A percentile compares a stretch with the other conserved stretches of the same genome.
Evolutionary conservation across 2,797 vertebrate species (phyloP).

Genomic region (Petrocephalus schoutedeni): DNA sequence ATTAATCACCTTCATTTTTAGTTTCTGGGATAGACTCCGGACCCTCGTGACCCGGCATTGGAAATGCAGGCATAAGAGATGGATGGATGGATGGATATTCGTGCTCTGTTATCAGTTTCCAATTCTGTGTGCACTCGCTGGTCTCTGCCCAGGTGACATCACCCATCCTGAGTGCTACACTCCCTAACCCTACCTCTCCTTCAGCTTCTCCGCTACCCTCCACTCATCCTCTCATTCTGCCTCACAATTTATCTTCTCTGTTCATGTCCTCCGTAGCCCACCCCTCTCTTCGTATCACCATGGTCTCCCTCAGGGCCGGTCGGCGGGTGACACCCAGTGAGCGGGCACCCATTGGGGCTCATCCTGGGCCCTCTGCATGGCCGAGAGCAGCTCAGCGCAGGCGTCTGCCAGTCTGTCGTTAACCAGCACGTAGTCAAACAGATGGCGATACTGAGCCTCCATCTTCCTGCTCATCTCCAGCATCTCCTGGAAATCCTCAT

Average conservation of each 20-base stretch:
- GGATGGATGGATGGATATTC: neutral
- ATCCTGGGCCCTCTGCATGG: conserved; percentile 70
- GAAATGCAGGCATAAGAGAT: neutral
- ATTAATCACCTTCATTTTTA: neutral
- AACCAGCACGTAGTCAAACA: conserved; percentile 77
- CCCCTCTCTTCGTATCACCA: neutral
- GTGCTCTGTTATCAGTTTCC: neutral
- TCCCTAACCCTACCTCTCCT: neutral
- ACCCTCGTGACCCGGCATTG: neutral
- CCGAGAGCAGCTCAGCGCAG: conserved; percentile 64
- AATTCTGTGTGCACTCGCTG: neutral
- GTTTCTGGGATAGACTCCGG: neutral
- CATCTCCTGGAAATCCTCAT: conserved; percentile 81
- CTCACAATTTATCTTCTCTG: neutral
- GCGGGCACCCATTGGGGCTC: conserved; percentile 82
- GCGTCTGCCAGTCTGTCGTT: conserved; percentile 75
- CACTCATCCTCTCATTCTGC: neutral
- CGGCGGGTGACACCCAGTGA: conserved; percentile 64
- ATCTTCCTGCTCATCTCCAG: conserved; percentile 71
- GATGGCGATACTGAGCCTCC: conserved; percentile 77
- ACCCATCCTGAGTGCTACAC: neutral
- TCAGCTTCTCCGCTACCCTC: neutral
- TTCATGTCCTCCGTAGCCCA: neutral
- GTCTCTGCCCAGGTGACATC: neutral
- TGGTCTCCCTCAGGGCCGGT: conserved; percentile 48